These are phyloP conservation scores for Resseliella maxima DNA, from an alignment of 2,888 invertebrate genomes.

Conservation along the genomic window DNA sequence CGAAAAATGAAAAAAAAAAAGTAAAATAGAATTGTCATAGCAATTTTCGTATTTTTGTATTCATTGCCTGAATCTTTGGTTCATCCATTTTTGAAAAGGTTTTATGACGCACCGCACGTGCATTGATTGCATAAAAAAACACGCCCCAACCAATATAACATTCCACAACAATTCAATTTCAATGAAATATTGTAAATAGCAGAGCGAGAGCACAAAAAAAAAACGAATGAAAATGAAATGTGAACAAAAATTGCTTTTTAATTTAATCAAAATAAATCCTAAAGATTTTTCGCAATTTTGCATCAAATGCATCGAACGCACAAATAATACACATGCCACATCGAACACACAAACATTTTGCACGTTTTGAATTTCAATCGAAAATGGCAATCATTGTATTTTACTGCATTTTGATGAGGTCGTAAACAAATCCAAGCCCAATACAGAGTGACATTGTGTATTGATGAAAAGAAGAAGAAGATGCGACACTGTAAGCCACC, in stretches of 20 bases:
- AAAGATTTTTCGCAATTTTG: background rate
- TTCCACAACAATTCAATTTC: conserved; percentile 1
- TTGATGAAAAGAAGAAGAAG: no score
- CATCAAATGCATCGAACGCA: background rate
- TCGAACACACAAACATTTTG: background rate
- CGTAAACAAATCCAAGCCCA: conserved; percentile 1
- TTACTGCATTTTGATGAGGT: conserved; percentile 29
- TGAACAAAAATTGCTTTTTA: conserved; percentile 1
- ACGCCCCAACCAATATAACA: background rate
- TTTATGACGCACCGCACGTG: conserved; percentile 13
- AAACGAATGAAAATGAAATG: background rate
- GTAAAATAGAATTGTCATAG: background rate
- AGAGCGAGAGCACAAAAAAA: background rate
- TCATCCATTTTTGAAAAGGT: background rate
- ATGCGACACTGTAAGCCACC: no score
- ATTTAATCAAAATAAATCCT: conserved; percentile 30
- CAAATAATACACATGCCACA: no score
- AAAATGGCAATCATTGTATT: conserved; percentile 19
- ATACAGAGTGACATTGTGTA: background rate
- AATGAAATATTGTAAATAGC: background rate
- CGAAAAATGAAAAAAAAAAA: background rate
- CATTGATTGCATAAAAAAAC: conserved; percentile 5
- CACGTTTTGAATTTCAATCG: conserved; percentile 28
- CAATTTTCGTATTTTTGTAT: background rate
- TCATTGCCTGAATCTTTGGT: background rate